These are phyloP conservation scores for Petrophora chlorosata DNA, from an alignment of 2,888 invertebrate species.

Conservation along the genomic window DNA sequence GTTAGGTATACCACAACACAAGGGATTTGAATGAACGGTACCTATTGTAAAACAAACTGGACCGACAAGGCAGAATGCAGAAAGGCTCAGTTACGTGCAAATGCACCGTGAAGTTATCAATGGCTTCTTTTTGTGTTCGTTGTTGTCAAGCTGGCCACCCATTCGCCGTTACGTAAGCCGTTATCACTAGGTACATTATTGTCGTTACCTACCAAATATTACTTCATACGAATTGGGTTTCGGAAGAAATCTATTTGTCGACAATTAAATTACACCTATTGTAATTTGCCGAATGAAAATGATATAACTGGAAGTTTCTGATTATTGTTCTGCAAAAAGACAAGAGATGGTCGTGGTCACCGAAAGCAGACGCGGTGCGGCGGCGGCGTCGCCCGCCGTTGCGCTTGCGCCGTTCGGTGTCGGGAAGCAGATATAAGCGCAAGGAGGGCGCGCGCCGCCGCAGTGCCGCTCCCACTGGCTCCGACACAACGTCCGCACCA, in stretches of 20 bases:
- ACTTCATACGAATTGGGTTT: conserved; percentile 34
- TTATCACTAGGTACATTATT: conserved; percentile 38
- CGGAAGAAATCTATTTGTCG: conserved; percentile 51
- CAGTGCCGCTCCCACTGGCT: conserved; percentile 68
- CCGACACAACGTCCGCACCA: conserved; percentile 58
- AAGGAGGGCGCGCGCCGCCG: conserved; percentile 57
- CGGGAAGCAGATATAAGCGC: conserved; percentile 61
- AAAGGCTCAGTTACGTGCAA: conserved; percentile 29
- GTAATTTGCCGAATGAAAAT: conserved; percentile 39
- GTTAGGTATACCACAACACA: neutral
- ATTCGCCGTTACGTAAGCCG: conserved; percentile 46
- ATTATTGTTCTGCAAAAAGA: conserved; percentile 44
- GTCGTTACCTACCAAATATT: conserved; percentile 27
- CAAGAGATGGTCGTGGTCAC: conserved; percentile 32
- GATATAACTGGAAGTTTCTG: conserved; percentile 56
- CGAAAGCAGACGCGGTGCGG: neutral
- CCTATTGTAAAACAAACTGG: neutral
- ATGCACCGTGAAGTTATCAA: conserved; percentile 36
- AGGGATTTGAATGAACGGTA: neutral
- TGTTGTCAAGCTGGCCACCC: conserved; percentile 36
- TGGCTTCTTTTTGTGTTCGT: conserved; percentile 35
- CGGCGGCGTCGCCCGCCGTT: conserved; percentile 36
- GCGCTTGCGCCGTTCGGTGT: conserved; percentile 40
- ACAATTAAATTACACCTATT: conserved; percentile 43
- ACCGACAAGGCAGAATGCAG: conserved; percentile 12